These are phyloP conservation scores for Lota lota DNA, from an alignment of 2,113 vertebrate species.

Conservation along the genomic window DNA sequence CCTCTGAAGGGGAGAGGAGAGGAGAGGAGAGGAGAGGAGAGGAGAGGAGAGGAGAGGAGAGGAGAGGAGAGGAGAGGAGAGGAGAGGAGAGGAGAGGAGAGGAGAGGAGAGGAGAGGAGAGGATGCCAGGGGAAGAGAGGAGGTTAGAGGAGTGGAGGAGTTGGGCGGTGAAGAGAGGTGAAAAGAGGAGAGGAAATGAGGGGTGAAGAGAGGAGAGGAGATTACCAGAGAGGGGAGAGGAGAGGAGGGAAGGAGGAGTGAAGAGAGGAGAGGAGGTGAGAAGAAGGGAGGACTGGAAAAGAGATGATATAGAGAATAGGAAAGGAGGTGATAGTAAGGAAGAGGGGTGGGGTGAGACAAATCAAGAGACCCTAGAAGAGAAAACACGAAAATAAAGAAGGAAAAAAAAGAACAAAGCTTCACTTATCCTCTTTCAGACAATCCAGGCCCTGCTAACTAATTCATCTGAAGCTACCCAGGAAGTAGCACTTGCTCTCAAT, in stretches of 20 bases:
- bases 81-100: not conserved
- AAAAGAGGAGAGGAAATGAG: constrained; percentile 17
- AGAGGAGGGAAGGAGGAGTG: not conserved
- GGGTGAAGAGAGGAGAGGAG: constrained; percentile 15
- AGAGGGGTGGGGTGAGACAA: too few species aligned
- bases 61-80: too few species aligned
- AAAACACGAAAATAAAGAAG: too few species aligned
- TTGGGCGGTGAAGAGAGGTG: not conserved
- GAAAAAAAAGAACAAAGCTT: too few species aligned
- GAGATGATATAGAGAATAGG: too few species aligned
- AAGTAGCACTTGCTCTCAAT: constrained; percentile 50
- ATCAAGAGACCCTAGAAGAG: too few species aligned
- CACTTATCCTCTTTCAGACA: too few species aligned
- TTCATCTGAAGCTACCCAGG: constrained; percentile 50
- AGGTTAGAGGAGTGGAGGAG: not conserved
- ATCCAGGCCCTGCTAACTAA: constrained; percentile 51
- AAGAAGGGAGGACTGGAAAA: not conserved
- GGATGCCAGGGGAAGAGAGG: not conserved
- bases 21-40: not conserved
- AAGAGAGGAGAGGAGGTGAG: constrained; percentile 2
- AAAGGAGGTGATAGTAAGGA: too few species aligned
- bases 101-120: not conserved
- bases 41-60: not conserved
- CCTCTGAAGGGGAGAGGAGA: not conserved
- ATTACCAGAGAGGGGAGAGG: constrained; percentile 29